Evolutionary conservation across 2,113 vertebrate genomes (phyloP), one percentile per base, ranked within the genome.

Genomic region (Octodon degus): DNA sequence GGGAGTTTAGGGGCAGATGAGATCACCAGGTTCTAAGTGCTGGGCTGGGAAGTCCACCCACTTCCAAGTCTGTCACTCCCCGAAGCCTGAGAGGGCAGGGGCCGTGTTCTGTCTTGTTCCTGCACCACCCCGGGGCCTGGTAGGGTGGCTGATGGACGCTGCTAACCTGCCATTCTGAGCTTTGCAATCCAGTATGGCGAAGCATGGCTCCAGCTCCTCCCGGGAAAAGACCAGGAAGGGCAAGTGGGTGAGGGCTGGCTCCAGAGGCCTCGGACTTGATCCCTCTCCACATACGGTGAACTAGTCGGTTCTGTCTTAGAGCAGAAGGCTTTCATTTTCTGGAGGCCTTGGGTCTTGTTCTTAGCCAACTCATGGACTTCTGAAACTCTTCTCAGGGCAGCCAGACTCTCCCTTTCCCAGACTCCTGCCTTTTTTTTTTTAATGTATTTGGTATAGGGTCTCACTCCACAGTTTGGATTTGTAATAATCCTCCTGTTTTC

Each of bases 1-100:
- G 68, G n/a, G 93, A 84, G 81, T 74, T 96, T 67, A 95, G 30
- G 82, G 67, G 62, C 2, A 4, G 24, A 53, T 79, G 67, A 88
- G 85, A 32, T 89, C 93, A 96, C 40, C 11, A 0, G 63, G 24
- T 9, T 43, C 22, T 93, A 86, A 92, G 55, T 12, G 17, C 53
- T 86, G 24, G 24, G 17, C 87, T 90, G 77, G 58, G 47, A 95
- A 25, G 34, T 92, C 19, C 0, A 70, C 16, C 60, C 90, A 47
- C 70, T 79, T 93, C 63, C 53, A 60, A 79, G 82, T 22, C 58
- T 70, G 79, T 37, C 94, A 25, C 86, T 87, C 67, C 58, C 55
- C 17, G 6, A 47, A 87, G 62, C 34, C 70, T 3, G 65, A 65
- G 27, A 91, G 27, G 62, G 72, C 74, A 80, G 84, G 8, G n/a